Percentiles rank a stretch among this genome's conserved stretches.
Evolutionary conservation across 92 coral and sea anemone genomes (phyloP).

Genomic region (Zoanthus sansibaricus): DNA sequence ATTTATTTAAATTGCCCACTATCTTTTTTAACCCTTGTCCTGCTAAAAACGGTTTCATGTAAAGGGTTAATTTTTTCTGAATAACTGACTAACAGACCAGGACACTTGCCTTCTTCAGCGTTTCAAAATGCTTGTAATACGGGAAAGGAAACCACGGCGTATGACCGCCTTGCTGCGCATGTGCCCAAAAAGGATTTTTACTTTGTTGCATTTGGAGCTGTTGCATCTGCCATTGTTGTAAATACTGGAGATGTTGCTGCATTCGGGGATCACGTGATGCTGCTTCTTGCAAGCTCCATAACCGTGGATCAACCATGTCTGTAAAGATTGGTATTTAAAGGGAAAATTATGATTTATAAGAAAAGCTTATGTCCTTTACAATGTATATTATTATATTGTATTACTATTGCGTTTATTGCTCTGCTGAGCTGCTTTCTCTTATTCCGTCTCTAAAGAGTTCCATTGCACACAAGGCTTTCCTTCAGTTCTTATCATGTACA

Average conservation of each 20-base stretch:
- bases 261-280: constrained; percentile 69
- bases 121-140: constrained; percentile 32
- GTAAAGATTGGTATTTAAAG: no score
- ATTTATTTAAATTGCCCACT: no score
- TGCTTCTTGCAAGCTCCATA: constrained; percentile 27
- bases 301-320: constrained; percentile 42
- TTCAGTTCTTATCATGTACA: no score
- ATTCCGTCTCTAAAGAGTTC: no score
- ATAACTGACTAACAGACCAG: no score
- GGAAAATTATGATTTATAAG: not conserved
- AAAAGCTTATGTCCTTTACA: not conserved
- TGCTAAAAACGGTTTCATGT: no score
- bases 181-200: constrained; percentile 35
- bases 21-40: no score
- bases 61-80: no score
- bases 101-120: constrained; percentile 30
- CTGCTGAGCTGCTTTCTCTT: no score
- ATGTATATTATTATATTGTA: not conserved
- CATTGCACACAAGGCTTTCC: no score
- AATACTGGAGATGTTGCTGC: constrained; percentile 80
- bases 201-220: constrained; percentile 73
- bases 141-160: constrained; percentile 32
- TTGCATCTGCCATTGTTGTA: constrained; percentile 66
- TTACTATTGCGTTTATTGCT: no score
- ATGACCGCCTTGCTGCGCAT: constrained; percentile 44